These are phyloP conservation scores for Chromis chromis DNA, from an alignment of 2,797 vertebrate genomes.

Conservation along the genomic window DNA sequence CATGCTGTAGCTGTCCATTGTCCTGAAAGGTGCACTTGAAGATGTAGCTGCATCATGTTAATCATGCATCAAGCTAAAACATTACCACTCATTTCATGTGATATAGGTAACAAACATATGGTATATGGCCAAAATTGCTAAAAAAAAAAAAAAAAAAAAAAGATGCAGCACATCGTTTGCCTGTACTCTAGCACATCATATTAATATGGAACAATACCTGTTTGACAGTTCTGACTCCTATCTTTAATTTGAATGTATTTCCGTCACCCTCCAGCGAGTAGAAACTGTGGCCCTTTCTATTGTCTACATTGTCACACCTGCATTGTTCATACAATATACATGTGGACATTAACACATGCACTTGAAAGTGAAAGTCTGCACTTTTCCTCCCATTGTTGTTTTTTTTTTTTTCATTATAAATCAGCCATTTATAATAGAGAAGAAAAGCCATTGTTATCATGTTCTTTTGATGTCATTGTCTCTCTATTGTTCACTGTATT, in stretches of 20 bases:
- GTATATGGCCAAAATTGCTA: too few relatives aligned
- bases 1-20: neutral
- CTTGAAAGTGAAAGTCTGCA: neutral
- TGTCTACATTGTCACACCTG: neutral
- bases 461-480: neutral
- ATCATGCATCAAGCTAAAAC: too few relatives aligned
- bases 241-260: slow-evolving; percentile 1
- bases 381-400: neutral
- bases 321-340: neutral
- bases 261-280: too few relatives aligned
- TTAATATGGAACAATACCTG: neutral
- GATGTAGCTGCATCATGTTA: neutral
- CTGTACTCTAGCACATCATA: neutral
- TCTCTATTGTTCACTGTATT: neutral
- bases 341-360: slow-evolving; percentile 2
- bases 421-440: neutral
- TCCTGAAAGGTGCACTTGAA: too few relatives aligned
- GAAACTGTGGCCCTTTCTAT: too few relatives aligned
- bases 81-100: neutral
- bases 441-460: neutral
- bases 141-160: too few relatives aligned
- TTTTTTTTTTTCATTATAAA: slow-evolving; percentile 2
- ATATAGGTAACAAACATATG: neutral
- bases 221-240: neutral
- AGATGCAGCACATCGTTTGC: too few relatives aligned